Evolutionary conservation across 2,113 vertebrate genomes (phyloP).

Genomic region (Pholis gunnellus): DNA sequence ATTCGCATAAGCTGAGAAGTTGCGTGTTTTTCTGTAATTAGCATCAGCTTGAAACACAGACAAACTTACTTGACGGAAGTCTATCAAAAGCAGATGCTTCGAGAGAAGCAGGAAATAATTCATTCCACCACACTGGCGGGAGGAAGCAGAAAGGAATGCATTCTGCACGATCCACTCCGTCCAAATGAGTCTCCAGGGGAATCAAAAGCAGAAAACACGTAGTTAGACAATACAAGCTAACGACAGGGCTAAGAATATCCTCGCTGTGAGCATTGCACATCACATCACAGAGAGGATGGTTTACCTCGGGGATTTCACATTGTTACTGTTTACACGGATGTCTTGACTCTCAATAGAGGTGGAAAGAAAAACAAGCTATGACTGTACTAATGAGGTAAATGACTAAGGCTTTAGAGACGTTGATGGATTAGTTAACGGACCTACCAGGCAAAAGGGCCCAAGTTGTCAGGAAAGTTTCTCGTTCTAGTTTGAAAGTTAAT

Average conservation of each 20-base stretch:
- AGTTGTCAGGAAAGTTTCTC: not conserved
- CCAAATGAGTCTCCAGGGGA: slow-evolving; percentile 54
- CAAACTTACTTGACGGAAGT: not conserved
- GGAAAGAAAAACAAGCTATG: not conserved
- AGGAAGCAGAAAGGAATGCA: slow-evolving; percentile 5
- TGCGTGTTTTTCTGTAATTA: not conserved
- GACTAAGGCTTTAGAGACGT: not conserved
- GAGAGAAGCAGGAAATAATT: slow-evolving; percentile 15
- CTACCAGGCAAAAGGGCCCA: not conserved
- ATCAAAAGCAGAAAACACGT: slow-evolving; percentile 23
- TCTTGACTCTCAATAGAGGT: not conserved
- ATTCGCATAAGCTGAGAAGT: not conserved
- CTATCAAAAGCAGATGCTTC: slow-evolving; percentile 18
- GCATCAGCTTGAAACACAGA: not conserved
- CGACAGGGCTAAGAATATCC: slow-evolving; percentile 38
- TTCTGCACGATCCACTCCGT: not conserved
- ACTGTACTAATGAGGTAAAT: not conserved
- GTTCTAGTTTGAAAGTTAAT: not conserved
- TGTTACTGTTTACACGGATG: slow-evolving; percentile 13
- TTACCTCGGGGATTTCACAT: not conserved
- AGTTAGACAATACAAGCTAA: slow-evolving; percentile 26
- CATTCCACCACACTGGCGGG: slow-evolving; percentile 7
- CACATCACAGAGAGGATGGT: slow-evolving; percentile 11
- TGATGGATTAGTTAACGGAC: not conserved
- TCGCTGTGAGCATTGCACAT: slow-evolving; percentile 23